Evolutionary conservation across 2,888 invertebrate species (phyloP).

Genomic region (Drosophila anceps): DNA sequence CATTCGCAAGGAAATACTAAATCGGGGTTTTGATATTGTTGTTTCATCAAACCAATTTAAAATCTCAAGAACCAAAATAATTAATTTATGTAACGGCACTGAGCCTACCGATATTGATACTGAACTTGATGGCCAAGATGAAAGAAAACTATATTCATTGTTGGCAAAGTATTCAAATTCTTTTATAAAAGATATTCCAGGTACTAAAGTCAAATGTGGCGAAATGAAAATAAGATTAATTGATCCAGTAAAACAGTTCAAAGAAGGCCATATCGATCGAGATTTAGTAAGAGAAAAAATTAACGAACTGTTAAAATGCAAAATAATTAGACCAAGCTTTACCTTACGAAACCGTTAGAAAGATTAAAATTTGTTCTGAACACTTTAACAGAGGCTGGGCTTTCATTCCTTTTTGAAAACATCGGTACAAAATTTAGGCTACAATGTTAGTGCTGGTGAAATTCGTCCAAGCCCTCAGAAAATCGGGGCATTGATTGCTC

Average conservation of each 20-base stretch:
- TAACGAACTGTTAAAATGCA: no score
- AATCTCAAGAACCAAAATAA: not conserved
- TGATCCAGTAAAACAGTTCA: constrained; percentile 1
- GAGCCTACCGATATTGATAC: not conserved
- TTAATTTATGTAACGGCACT: not conserved
- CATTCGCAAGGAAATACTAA: not conserved
- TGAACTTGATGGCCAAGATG: not conserved
- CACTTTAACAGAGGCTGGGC: no score
- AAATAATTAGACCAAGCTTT: no score
- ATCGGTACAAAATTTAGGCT: no score
- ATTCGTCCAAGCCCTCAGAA: no score
- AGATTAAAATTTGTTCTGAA: no score
- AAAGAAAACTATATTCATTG: constrained; percentile 2
- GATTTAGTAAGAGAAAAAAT: no score
- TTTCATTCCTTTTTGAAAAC: no score
- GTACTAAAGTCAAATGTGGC: not conserved
- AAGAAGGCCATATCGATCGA: constrained; percentile 1
- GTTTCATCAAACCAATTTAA: constrained; percentile 6
- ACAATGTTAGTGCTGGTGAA: no score
- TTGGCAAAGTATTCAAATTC: not conserved
- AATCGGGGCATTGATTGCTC: no score
- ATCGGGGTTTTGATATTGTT: constrained; percentile 4
- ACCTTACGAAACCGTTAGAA: no score
- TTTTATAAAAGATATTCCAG: constrained; percentile 1
- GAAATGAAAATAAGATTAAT: constrained; percentile 9